Evolutionary conservation across 2,113 vertebrate species (phyloP), one percentile per base, ranked within the genome.

Genomic region (Channa maculata): DNA sequence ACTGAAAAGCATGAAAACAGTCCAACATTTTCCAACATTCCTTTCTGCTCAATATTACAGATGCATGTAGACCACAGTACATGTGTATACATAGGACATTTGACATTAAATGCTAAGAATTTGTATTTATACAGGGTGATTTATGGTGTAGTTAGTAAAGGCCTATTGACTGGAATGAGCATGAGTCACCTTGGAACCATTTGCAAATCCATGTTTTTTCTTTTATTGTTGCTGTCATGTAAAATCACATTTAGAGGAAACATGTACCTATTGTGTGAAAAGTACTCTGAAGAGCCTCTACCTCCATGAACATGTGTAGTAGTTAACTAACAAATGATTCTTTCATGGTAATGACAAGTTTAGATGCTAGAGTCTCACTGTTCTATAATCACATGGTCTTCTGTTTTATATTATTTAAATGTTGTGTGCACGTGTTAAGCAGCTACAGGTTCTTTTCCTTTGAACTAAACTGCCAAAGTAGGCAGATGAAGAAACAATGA

Each of bases 391-490:
- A 34, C 2, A 53, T 6, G 8, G 36, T 43, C 39, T 10, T 43
- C 48, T 72, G 62, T 46, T 72, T 49, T 33, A 49, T 11, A 61
- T 72, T 44, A 67, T 38, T 45, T 5, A n/a, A 9, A 24, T 43
- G n/a, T 41, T 43, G 5, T 41, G 3, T 15, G 6, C 14, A 1
- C 12, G 33, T 48, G 14, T 73, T 13, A 37, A 58, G 15, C 57
- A 37, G 65, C 39, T 44, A 43, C 57, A 8, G 11, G n/a, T 57
- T 61, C 11, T 60, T 33, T 51, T 0, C 59, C 11, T 15, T 24
- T 24, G 33, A 57, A 8, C 51, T 13, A 36, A 38, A 36, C 13
- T 24, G 13, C 34, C 6, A 43, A 55, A 12, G 3, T 2, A 24
- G 36, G 33, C 57, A 67, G 14, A 79, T 45, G 24, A 14, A 44